Percentiles rank a stretch among this genome's conserved stretches.
Conservation (phyloP, 2,113 vertebrate species). For the Hassar affinis region DNA sequence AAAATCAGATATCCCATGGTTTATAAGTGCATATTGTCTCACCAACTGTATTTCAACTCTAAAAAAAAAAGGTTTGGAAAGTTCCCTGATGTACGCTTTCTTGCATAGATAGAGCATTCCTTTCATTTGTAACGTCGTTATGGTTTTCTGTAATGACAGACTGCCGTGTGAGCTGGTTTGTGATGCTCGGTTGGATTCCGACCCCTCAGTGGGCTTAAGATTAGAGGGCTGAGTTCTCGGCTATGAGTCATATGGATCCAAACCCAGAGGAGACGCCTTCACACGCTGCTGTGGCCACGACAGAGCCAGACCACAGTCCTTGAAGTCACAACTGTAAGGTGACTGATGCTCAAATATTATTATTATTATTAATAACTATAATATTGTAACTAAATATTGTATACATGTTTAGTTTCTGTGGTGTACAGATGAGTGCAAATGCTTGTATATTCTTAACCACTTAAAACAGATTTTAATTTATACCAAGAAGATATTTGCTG, state of each 20-base stretch:
- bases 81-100: conserved; percentile 30
- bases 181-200: conserved; percentile 30
- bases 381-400: background rate
- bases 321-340: conserved; percentile 11
- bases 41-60: conserved; percentile 23
- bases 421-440: background rate
- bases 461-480: background rate
- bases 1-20: conserved; percentile 28
- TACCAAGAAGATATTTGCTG: background rate
- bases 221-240: conserved; percentile 39
- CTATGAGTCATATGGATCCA: conserved; percentile 26
- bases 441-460: background rate
- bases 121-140: conserved; percentile 51
- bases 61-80: conserved; percentile 31
- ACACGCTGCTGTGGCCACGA: background rate
- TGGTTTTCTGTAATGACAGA: conserved; percentile 53
- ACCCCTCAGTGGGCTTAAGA: conserved; percentile 43
- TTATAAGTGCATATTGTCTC: conserved; percentile 28
- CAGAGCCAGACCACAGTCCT: conserved; percentile 19
- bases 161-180: conserved; percentile 46
- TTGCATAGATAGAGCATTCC: conserved; percentile 41
- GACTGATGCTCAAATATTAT: conserved; percentile 2
- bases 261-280: conserved; percentile 39
- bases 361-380: background rate
- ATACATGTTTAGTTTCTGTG: background rate